Percentiles rank a stretch among this genome's conserved stretches.
Conservation (phyloP, 2,888 invertebrate species). For the Quadriops clusia region DNA sequence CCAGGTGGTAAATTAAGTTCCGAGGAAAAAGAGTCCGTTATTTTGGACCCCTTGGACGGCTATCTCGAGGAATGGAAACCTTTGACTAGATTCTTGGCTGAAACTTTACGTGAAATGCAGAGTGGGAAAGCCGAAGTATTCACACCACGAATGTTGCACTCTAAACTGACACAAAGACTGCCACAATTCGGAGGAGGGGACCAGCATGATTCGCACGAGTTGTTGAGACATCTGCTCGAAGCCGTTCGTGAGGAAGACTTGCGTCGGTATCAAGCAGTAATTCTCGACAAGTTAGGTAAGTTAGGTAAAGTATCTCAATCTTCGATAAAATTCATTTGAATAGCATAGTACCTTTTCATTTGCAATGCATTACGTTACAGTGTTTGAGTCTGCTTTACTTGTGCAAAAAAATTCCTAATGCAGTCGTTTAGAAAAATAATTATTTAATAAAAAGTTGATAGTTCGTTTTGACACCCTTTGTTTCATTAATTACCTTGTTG, state of each 20-base stretch:
- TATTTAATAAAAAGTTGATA: too few species aligned
- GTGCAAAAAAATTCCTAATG: too few species aligned
- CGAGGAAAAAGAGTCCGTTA: slow-evolving; percentile 30
- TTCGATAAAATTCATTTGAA: too few species aligned
- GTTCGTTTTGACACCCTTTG: too few species aligned
- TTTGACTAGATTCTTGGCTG: slow-evolving; percentile 54
- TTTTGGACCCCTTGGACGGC: slow-evolving; percentile 20
- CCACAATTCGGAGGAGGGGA: slow-evolving; percentile 87
- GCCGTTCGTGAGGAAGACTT: slow-evolving; percentile 66
- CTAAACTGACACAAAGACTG: slow-evolving; percentile 51
- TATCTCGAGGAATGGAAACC: slow-evolving; percentile 56
- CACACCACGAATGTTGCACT: slow-evolving; percentile 52
- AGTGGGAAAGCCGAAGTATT: slow-evolving; percentile 50
- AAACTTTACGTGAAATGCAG: slow-evolving; percentile 59
- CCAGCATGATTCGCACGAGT: slow-evolving; percentile 95
- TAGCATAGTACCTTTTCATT: too few species aligned
- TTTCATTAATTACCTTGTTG: too few species aligned
- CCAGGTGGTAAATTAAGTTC: slow-evolving; percentile 59
- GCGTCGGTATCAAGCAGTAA: slow-evolving; percentile 71
- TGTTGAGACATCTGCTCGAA: slow-evolving; percentile 81
- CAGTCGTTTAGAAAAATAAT: too few species aligned
- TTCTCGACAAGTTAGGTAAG: slow-evolving; percentile 59
- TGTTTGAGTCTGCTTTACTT: too few species aligned
- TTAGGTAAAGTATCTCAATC: too few species aligned
- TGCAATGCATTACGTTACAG: too few species aligned